A percentile compares a stretch with the other conserved stretches of the same genome.
Conservation (phyloP, 2,888 invertebrate species). For the Embidobia sp. region DNA sequence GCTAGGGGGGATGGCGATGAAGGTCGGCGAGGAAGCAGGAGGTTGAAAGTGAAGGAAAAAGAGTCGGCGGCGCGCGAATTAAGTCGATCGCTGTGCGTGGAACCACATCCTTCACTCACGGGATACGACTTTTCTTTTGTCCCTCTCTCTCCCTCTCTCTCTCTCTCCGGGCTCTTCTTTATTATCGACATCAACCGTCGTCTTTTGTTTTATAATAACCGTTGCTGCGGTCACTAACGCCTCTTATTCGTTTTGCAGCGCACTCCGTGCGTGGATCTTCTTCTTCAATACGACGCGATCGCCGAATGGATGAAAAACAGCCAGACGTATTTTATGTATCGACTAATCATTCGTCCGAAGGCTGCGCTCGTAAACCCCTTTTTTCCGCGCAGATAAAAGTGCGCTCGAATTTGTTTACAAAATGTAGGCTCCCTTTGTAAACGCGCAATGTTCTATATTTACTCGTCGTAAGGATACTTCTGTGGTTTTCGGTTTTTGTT, state of each 20-base stretch:
- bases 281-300: conserved; percentile 50
- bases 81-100: conserved; percentile 81
- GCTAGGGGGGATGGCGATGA: conserved; percentile 66
- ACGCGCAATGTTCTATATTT: not conserved
- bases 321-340: conserved; percentile 49
- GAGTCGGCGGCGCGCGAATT: conserved; percentile 78
- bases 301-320: conserved; percentile 33
- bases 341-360: conserved; percentile 52
- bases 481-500: not conserved
- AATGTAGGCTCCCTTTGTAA: not conserved
- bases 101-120: conserved; percentile 80
- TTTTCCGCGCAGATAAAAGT: conserved; percentile 25
- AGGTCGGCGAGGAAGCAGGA: conserved; percentile 63
- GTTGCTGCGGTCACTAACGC: conserved; percentile 71
- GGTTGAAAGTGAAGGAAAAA: conserved; percentile 70
- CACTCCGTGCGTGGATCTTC: conserved; percentile 60
- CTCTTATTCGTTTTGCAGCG: conserved; percentile 67
- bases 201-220: conserved; percentile 81
- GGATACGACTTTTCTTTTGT: conserved; percentile 71
- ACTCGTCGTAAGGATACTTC: not conserved
- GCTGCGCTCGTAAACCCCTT: conserved; percentile 46
- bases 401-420: conserved; percentile 52
- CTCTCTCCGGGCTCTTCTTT: conserved; percentile 75
- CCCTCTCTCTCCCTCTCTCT: conserved; percentile 62
- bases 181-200: conserved; percentile 79